Base-by-base conservation (phyloP, 2,888 invertebrate genomes). In the Erebia palarica region DNA sequence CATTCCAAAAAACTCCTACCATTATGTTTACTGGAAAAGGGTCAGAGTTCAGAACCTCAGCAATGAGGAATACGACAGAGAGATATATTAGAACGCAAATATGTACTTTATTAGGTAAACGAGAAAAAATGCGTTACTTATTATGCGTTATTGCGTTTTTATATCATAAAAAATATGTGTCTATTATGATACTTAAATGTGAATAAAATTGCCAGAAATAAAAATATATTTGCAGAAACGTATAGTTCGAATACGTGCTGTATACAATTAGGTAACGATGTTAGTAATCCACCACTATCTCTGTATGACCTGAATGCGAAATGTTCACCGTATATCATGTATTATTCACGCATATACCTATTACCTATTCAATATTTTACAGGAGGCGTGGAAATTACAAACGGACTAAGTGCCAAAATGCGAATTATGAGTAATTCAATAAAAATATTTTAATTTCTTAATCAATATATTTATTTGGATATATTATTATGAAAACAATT, bases 221-320 rank as follows among this genome's bases (percentile, higher is more conserved):
- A 44, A 51, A 53, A 36, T n/a, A 36, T 65, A 18, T 63, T 53
- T 47, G 44, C 53, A 55, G n/a, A 61, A 7, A 53, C 18, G 53
- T 60, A 7, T 27, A 51, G 51, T 68, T 27, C 13, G 13, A 13
- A 16, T n/a, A 42, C 14, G 57, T 36, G 13, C 14, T 47, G 18
- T 10, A 16, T 7, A 9, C 18, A 72, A 72, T 70, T 67, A 71
- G 75, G 77, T 75, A 73, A 76, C 68, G 68, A 67, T 71, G 75
- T 72, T 71, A 75, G 75, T 65, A 73, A 77, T 75, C 72, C 66
- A 70, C 66, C 66, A 70, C 65, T 64, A 69, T 67, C 42, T 65
- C 68, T 63, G 64, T 55, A 66, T 71, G 75, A 61, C 60, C 60
- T 55, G 75, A 71, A 75, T 76, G 74, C 60, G 47, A 71, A 76